These are phyloP conservation scores for Agrotis exclamationis DNA, from an alignment of 2,888 invertebrate genomes.

Conservation along the genomic window DNA sequence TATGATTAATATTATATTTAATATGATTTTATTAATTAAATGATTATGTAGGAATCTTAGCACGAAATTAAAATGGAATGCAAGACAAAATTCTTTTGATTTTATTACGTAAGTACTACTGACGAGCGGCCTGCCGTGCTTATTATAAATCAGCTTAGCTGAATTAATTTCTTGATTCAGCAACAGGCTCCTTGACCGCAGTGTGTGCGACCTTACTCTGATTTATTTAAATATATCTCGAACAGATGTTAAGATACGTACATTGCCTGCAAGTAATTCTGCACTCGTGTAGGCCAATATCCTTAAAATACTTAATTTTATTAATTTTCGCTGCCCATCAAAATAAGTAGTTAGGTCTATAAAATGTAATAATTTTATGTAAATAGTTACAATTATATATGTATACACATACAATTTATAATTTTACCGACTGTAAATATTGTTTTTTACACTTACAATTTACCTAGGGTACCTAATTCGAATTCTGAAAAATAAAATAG, in stretches of 20 bases:
- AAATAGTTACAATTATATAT: conserved; percentile 18
- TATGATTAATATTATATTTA: no score
- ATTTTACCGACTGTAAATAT: conserved; percentile 27
- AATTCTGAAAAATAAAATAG: conserved; percentile 14
- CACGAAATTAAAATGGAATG: not conserved
- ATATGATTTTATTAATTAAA: no score
- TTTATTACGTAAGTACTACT: not conserved
- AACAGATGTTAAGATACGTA: not conserved
- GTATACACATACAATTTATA: not conserved
- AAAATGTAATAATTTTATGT: conserved; percentile 6
- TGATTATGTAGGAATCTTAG: no score
- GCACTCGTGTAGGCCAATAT: not conserved
- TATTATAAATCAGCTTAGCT: not conserved
- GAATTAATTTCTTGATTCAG: not conserved
- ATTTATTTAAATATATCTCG: not conserved
- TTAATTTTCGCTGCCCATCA: conserved; percentile 26
- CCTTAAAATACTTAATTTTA: not conserved
- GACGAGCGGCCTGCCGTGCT: not conserved
- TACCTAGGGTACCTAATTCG: not conserved
- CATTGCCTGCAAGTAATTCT: not conserved
- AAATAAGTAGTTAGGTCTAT: conserved; percentile 3
- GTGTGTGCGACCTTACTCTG: not conserved
- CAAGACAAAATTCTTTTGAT: not conserved
- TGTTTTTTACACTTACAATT: conserved; percentile 27
- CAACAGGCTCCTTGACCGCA: conserved; percentile 5